Evolutionary conservation across 2,888 invertebrate species (phyloP).

Genomic region (Mayetiola destructor): DNA sequence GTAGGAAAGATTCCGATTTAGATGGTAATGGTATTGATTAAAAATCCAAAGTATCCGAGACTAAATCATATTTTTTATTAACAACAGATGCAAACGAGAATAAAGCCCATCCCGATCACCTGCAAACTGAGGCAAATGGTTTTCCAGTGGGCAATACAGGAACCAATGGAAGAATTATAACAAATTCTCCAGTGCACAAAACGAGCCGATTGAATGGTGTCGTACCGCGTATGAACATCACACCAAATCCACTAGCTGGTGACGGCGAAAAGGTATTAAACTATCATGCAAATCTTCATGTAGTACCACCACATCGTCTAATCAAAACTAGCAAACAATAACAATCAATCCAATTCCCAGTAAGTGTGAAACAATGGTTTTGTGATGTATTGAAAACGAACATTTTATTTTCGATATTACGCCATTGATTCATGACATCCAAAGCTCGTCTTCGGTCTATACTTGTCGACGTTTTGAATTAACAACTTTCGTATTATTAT

Average conservation of each 20-base stretch:
- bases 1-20: conserved; percentile 27
- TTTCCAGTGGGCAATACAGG: conserved; percentile 22
- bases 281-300: background rate
- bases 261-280: conserved; percentile 22
- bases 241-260: conserved; percentile 33
- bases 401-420: no score
- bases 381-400: no score
- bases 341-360: background rate
- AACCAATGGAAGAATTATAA: conserved; percentile 15
- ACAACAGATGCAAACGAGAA: conserved; percentile 26
- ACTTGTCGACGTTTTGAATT: no score
- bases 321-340: background rate
- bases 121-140: conserved; percentile 32
- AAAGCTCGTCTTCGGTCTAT: no score
- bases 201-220: conserved; percentile 30
- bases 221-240: conserved; percentile 34
- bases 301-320: background rate
- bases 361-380: no score
- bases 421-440: no score
- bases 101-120: conserved; percentile 34
- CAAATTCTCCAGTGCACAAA: conserved; percentile 25
- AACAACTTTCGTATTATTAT: no score
- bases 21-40: conserved; percentile 27
- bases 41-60: no score
- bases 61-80: background rate